Evolutionary conservation across 1,140 invertebrate genomes (phyloP).

Genomic region (Pogonomyrmex barbatus): DNA sequence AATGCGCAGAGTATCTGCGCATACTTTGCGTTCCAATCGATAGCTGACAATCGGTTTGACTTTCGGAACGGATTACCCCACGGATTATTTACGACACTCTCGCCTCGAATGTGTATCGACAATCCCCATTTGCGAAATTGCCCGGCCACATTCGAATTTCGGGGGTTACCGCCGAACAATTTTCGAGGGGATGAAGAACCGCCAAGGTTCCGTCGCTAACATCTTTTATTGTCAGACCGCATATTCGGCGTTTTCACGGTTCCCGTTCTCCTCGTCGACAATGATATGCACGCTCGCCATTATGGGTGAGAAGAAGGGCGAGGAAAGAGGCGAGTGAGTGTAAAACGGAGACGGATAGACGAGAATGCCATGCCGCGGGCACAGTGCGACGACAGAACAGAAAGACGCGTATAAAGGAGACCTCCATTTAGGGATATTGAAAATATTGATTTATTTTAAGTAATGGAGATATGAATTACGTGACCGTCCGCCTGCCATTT

Average conservation of each 20-base stretch:
- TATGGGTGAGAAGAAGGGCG: slow-evolving; percentile 61
- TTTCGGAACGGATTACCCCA: slow-evolving; percentile 37
- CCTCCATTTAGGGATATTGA: slow-evolving; percentile 79
- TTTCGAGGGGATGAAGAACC: slow-evolving; percentile 43
- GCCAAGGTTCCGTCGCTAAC: slow-evolving; percentile 63
- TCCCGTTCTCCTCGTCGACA: slow-evolving; percentile 74
- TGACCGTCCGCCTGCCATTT: slow-evolving; percentile 5
- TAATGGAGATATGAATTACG: slow-evolving; percentile 61
- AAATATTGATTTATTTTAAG: slow-evolving; percentile 79
- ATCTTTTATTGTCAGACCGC: slow-evolving; percentile 74
- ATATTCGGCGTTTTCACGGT: slow-evolving; percentile 73
- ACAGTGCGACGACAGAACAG: slow-evolving; percentile 65
- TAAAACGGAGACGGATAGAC: slow-evolving; percentile 64
- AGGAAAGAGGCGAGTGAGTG: slow-evolving; percentile 21
- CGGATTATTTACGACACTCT: slow-evolving; percentile 53
- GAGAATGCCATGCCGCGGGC: slow-evolving; percentile 59
- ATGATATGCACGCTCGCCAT: slow-evolving; percentile 75
- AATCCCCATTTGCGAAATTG: slow-evolving; percentile 76
- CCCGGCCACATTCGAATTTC: slow-evolving; percentile 57
- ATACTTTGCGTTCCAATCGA: slow-evolving; percentile 1
- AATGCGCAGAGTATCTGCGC: too few relatives aligned
- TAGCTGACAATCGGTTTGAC: slow-evolving; percentile 41
- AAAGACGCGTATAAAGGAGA: slow-evolving; percentile 66
- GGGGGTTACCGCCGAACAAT: slow-evolving; percentile 61
- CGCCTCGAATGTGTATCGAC: slow-evolving; percentile 62